Percentiles rank a stretch among this genome's conserved stretches.
Conservation (phyloP, 2,797 vertebrate species). For the Periophthalmus magnuspinnatus region DNA sequence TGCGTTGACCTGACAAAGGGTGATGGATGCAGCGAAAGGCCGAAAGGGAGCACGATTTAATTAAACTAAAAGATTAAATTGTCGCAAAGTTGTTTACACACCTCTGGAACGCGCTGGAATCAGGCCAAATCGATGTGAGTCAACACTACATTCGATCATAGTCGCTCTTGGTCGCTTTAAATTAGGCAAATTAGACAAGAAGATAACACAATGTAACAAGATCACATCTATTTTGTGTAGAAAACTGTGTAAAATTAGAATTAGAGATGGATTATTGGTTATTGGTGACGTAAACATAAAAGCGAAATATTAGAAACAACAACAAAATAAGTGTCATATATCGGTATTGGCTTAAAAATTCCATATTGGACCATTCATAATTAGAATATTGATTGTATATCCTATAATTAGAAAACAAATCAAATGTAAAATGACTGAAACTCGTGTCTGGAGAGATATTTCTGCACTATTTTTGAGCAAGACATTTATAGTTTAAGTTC, state of each 20-base stretch:
- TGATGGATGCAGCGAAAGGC: conserved; percentile 5
- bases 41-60: not conserved
- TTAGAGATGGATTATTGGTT: too few species aligned
- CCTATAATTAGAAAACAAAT: too few species aligned
- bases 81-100: not conserved
- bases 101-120: not conserved
- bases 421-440: too few species aligned
- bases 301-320: too few species aligned
- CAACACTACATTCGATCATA: conserved; percentile 3
- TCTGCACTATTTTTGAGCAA: not conserved
- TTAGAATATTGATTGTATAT: too few species aligned
- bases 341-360: too few species aligned
- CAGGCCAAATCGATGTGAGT: not conserved
- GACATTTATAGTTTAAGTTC: not conserved
- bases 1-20: not conserved
- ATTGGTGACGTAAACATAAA: too few species aligned
- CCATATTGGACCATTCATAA: too few species aligned
- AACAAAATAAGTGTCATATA: too few species aligned
- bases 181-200: not conserved
- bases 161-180: not conserved
- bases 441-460: not conserved
- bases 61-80: conserved; percentile 8
- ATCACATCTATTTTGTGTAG: not conserved
- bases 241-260: not conserved
- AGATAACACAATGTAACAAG: not conserved